A percentile compares a stretch with the other conserved stretches of the same genome.
Conservation (phyloP, 2,888 invertebrate genomes). For the Himalopsyche tibetana region DNA sequence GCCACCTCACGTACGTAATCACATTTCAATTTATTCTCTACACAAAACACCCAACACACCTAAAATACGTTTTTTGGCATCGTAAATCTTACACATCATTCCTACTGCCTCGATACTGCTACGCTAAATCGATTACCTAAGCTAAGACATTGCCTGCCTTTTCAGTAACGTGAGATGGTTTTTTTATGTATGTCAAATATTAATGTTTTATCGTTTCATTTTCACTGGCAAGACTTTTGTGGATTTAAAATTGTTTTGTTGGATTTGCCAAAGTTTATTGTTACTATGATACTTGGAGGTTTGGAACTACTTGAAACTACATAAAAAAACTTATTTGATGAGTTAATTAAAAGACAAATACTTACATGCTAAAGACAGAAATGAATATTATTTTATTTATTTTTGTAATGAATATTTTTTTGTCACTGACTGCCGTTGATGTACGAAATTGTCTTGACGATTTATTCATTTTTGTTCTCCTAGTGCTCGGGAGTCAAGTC, state of each 20-base stretch:
- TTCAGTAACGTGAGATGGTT: conserved; percentile 56
- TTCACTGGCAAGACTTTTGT: neutral
- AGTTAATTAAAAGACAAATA: neutral
- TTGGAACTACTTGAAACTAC: conserved; percentile 53
- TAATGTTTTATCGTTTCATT: conserved; percentile 55
- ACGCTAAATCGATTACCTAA: conserved; percentile 66
- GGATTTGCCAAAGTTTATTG: conserved; percentile 49
- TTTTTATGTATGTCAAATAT: conserved; percentile 65
- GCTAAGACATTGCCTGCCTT: conserved; percentile 66
- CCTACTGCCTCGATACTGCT: conserved; percentile 51
- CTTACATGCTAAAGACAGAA: neutral
- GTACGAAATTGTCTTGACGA: neutral
- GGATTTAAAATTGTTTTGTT: neutral
- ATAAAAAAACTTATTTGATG: neutral
- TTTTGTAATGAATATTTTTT: neutral
- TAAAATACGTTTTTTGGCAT: conserved; percentile 46
- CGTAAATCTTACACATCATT: conserved; percentile 64
- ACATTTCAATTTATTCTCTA: conserved; percentile 62
- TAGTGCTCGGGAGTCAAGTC: neutral
- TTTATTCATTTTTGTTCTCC: conserved; percentile 2
- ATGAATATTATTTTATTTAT: neutral
- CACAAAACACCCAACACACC: conserved; percentile 49
- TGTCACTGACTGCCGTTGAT: neutral
- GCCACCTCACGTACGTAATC: conserved; percentile 64
- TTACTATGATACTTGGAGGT: conserved; percentile 65